Percentiles rank a stretch among this genome's conserved stretches.
Evolutionary conservation across 1,140 invertebrate species (phyloP).

Genomic region (Thaumatotibia leucotreta): DNA sequence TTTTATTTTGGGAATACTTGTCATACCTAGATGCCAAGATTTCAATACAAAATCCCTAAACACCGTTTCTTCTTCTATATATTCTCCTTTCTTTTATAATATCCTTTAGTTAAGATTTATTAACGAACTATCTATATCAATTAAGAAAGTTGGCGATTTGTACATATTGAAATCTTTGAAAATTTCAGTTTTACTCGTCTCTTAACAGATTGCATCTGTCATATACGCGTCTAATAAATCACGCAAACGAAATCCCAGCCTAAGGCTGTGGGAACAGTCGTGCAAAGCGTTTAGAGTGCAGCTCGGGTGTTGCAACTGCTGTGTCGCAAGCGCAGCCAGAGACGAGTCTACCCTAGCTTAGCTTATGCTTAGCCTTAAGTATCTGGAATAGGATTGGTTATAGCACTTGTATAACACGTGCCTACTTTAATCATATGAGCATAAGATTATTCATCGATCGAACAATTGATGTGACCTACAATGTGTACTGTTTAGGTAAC

Average conservation of each 20-base stretch:
- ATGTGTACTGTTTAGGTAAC: too few relatives aligned
- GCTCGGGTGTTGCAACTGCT: background rate
- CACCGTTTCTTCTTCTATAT: too few relatives aligned
- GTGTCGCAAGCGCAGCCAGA: background rate
- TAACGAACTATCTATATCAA: too few relatives aligned
- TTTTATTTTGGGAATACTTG: too few relatives aligned
- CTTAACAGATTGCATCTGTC: background rate
- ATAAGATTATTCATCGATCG: too few relatives aligned
- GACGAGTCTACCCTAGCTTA: background rate
- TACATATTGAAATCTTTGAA: background rate
- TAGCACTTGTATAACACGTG: background rate
- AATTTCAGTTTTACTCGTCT: background rate
- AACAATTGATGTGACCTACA: too few relatives aligned
- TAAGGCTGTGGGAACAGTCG: constrained; percentile 10
- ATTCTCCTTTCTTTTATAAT: too few relatives aligned
- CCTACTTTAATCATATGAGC: too few relatives aligned
- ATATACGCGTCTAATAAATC: constrained; percentile 7
- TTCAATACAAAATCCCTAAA: too few relatives aligned
- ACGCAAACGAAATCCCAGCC: background rate
- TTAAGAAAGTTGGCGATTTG: background rate
- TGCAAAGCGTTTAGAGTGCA: constrained; percentile 10
- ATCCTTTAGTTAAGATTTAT: too few relatives aligned
- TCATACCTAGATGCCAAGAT: too few relatives aligned
- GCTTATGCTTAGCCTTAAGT: background rate
- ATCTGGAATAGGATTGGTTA: background rate